Conservation (phyloP, 2,888 invertebrate genomes). For the Priocnemis perturbator region DNA sequence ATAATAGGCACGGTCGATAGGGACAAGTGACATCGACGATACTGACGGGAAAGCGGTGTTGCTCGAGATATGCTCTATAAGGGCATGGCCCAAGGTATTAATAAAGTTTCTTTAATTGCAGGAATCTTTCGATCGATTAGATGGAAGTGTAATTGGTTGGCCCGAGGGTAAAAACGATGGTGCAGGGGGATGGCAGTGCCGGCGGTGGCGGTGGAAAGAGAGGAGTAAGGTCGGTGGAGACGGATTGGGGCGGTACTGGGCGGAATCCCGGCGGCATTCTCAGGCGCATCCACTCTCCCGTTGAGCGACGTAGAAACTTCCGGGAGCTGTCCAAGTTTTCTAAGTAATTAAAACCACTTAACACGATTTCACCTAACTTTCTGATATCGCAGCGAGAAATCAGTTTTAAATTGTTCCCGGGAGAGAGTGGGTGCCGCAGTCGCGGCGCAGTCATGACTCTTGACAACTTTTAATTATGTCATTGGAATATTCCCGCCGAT, state of each 20-base stretch:
- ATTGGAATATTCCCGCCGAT: slow-evolving; percentile 25
- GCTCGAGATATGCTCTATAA: not conserved
- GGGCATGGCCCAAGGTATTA: slow-evolving; percentile 25
- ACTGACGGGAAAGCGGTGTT: too few relatives aligned
- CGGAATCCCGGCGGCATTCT: slow-evolving; percentile 35
- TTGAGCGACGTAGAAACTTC: slow-evolving; percentile 59
- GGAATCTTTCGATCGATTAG: slow-evolving; percentile 43
- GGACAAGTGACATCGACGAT: too few relatives aligned
- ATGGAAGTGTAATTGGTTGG: slow-evolving; percentile 43
- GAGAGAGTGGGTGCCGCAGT: slow-evolving; percentile 9
- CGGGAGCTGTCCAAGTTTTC: slow-evolving; percentile 54
- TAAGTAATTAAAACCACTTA: slow-evolving; percentile 66
- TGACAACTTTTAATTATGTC: slow-evolving; percentile 35
- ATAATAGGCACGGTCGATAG: not conserved
- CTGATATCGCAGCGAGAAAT: slow-evolving; percentile 52
- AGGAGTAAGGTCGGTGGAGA: not conserved
- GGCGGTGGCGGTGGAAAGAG: too few relatives aligned
- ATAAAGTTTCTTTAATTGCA: slow-evolving; percentile 51
- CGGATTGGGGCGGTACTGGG: slow-evolving; percentile 18
- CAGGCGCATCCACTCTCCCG: slow-evolving; percentile 28
- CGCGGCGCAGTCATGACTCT: slow-evolving; percentile 23
- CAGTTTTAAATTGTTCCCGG: slow-evolving; percentile 47
- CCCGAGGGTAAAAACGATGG: slow-evolving; percentile 34
- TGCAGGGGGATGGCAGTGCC: not conserved
- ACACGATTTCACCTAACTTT: slow-evolving; percentile 59